A percentile compares a stretch with the other conserved stretches of the same genome.
phyloP scores from a whole-genome alignment of 92 coral and sea anemone genomes.

The Porites evermanni region DNA sequence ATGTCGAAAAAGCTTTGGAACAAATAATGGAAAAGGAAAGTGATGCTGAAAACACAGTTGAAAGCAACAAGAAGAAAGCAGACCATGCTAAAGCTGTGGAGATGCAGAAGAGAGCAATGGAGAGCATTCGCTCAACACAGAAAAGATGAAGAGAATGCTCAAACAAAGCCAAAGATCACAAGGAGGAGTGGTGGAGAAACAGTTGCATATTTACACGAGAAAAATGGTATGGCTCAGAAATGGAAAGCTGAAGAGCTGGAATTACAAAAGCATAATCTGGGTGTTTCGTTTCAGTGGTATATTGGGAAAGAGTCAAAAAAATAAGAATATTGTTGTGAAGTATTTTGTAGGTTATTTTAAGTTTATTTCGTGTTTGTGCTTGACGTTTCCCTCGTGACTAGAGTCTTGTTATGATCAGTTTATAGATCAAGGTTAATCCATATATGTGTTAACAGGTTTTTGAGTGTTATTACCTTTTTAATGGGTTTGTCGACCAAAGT shows the following conservation, averaged over 20 bases:
- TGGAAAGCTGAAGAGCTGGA: slow-evolving; percentile 55
- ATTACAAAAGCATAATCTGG: slow-evolving; percentile 22
- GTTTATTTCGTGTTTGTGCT: no score
- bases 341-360: no score
- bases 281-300: background rate
- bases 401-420: no score
- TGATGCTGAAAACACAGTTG: slow-evolving; percentile 45
- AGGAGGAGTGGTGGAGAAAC: slow-evolving; percentile 46
- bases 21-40: slow-evolving; percentile 22
- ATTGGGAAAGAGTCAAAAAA: no score
- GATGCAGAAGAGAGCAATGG: slow-evolving; percentile 43
- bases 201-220: slow-evolving; percentile 50
- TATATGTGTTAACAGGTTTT: no score
- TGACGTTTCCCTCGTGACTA: no score
- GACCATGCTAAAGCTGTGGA: slow-evolving; percentile 48
- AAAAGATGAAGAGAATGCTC: slow-evolving; percentile 42
- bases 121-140: slow-evolving; percentile 37
- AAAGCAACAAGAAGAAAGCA: slow-evolving; percentile 20
- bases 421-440: no score
- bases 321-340: no score
- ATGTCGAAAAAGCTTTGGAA: slow-evolving; percentile 26
- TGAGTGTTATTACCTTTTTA: no score
- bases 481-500: no score
- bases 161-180: slow-evolving; percentile 35
- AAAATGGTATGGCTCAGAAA: slow-evolving; percentile 48